Evolutionary conservation across 2,113 vertebrate genomes (phyloP), one percentile per base, ranked within the genome.

Genomic region (Syngnathus scovelli): DNA sequence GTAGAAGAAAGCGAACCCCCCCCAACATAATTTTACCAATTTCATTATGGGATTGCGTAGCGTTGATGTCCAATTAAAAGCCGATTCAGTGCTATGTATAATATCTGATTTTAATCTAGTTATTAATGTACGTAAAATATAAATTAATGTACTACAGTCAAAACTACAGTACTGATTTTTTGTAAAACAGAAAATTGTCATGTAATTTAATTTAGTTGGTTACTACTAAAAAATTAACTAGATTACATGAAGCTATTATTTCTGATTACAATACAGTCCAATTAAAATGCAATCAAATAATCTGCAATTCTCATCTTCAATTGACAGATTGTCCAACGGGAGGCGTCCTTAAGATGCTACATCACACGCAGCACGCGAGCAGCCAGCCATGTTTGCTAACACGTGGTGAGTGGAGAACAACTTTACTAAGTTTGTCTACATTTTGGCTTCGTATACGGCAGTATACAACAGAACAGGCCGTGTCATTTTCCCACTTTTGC

Each of bases 351-450:
- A 46, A 48, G 73, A 23, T 76, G 52, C 67, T 70, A 76, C 78
- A 84, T 69, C 78, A 78, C 27, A 69, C 18, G 63, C 66, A 64
- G 7, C 39, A 44, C 19, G 55, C 44, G 7, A 70, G 68, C 15
- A 12, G 12, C 58, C 37, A 12, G 12, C 58, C 37, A 48, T 66
- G 37, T 66, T 11, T 15, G 55, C 37, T 61, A 49, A 56, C 54
- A 70, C 51, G 8, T 64, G 15, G 18, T 38, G 55, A 27, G 39
- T 48, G 49, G 44, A 66, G 13, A 46, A 62, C 21, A 15, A 21
- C 16, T 44, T 62, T 58, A 69, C 46, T 51, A 64, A 64, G 43
- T 77, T 80, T 88, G 77, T 82, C 81, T 72, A 27, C n/a, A 46
- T 44, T 63, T 49, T 2, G 12, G 39, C n/a, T 62, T 41, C 33